phyloP scores from a whole-genome alignment of 2,113 vertebrate species.

The Tetrax tetrax region DNA sequence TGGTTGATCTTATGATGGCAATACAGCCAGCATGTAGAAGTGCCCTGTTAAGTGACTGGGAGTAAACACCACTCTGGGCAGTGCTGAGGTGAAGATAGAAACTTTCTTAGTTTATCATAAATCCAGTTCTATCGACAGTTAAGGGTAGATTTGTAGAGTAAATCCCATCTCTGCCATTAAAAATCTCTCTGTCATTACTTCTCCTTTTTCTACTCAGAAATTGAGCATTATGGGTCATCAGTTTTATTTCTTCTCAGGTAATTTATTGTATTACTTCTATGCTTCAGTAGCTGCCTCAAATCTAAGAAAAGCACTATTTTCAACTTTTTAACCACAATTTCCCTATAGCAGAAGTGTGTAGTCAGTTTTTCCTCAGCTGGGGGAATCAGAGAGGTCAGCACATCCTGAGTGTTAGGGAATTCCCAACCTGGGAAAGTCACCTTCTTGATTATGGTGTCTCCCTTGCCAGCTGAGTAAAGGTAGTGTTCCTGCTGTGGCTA shows the following conservation, averaged over 20 bases:
- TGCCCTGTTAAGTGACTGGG: background rate
- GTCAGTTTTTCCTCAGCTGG: background rate
- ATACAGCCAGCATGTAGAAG: background rate
- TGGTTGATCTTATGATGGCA: background rate
- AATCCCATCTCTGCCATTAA: background rate
- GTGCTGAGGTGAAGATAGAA: background rate
- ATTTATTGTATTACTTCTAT: background rate
- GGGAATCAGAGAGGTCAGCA: background rate
- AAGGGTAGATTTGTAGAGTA: background rate
- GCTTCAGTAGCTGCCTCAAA: background rate
- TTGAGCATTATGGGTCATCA: rapidly evolving
- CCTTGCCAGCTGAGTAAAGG: background rate
- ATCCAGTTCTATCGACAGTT: background rate
- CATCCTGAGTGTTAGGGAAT: background rate
- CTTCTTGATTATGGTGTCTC: background rate
- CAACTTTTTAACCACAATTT: background rate
- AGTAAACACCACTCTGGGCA: rapidly evolving
- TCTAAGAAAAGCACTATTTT: background rate
- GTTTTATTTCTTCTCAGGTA: background rate
- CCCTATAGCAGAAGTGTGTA: background rate
- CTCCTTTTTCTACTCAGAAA: background rate
- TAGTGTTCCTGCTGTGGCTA: background rate
- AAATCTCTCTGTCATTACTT: background rate
- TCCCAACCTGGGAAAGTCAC: background rate
- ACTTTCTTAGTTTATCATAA: background rate